These are phyloP conservation scores for Patiria pectinifera DNA, from an alignment of 53 echinoderm and acorn worm species.

Conservation along the genomic window DNA sequence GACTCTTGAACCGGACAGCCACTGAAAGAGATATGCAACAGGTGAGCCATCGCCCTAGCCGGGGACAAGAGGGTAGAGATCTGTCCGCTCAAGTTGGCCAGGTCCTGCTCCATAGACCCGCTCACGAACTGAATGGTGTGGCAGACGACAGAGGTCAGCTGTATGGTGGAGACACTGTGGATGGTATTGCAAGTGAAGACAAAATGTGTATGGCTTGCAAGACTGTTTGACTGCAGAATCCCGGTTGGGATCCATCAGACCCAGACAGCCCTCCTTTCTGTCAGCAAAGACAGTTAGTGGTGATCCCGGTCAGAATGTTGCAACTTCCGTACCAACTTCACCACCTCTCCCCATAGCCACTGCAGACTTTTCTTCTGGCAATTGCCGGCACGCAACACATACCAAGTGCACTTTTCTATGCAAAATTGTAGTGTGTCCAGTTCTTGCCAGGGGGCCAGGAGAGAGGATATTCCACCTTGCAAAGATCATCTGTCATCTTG, in stretches of 20 bases:
- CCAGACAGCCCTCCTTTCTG: constrained; percentile 22
- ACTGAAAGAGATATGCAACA: too few species aligned
- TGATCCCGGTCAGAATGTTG: not conserved
- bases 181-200: constrained; percentile 28
- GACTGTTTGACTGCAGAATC: too few species aligned
- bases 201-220: not conserved
- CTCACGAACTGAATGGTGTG: too few species aligned
- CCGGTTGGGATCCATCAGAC: constrained; percentile 26
- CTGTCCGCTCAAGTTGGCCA: too few species aligned
- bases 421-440: constrained; percentile 29
- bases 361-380: constrained; percentile 10
- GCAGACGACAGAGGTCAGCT: too few species aligned
- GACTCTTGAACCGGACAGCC: too few species aligned
- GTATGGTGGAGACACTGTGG: not conserved
- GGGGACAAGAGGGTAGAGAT: too few species aligned
- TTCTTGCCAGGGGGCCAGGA: constrained; percentile 56
- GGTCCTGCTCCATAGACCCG: too few species aligned
- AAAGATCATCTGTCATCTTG: constrained; percentile 13
- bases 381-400: constrained; percentile 28
- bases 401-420: constrained; percentile 2
- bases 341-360: too few species aligned
- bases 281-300: constrained; percentile 25
- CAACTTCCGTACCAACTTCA: too few species aligned
- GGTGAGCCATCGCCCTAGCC: too few species aligned
- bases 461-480: constrained; percentile 12